These are phyloP conservation scores for Gambusia yucatana DNA, from an alignment of 2,797 vertebrate species.

Conservation along the genomic window DNA sequence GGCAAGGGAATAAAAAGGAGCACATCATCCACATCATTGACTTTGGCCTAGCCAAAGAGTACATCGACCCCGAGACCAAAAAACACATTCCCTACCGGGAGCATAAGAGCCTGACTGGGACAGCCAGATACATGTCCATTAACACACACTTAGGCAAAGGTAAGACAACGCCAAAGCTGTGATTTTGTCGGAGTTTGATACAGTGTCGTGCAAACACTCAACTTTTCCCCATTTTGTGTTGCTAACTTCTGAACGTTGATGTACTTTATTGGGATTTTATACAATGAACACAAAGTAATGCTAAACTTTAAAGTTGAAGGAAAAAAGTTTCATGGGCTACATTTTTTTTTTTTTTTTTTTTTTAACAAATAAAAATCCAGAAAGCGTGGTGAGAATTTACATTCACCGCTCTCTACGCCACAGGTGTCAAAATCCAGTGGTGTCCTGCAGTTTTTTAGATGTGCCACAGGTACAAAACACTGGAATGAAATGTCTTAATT, in stretches of 20 bases:
- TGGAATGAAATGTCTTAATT: too few relatives aligned
- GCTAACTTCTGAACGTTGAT: background rate
- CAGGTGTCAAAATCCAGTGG: too few relatives aligned
- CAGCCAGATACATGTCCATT: constrained; percentile 98
- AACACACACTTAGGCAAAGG: constrained; percentile 99
- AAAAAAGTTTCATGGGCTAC: background rate
- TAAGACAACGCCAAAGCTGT: constrained; percentile 59
- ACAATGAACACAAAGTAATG: background rate
- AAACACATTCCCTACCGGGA: constrained; percentile 99
- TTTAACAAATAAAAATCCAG: background rate
- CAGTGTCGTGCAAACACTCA: background rate
- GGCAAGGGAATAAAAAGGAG: constrained; percentile 97
- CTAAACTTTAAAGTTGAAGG: background rate
- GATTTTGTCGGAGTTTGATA: background rate
- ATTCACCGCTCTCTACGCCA: background rate
- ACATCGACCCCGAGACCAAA: constrained; percentile 99
- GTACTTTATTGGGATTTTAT: background rate
- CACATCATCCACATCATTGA: constrained; percentile 99
- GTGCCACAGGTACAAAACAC: too few relatives aligned
- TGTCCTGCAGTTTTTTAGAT: too few relatives aligned
- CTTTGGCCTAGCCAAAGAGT: constrained; percentile 99
- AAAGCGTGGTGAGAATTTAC: background rate
- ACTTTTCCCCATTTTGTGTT: background rate
- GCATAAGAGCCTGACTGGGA: constrained; percentile 98
- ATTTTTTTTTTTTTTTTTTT: background rate